Evolutionary conservation across 2,797 vertebrate genomes (phyloP), one percentile per base, ranked within the genome.

Genomic region (Poecile montanus): DNA sequence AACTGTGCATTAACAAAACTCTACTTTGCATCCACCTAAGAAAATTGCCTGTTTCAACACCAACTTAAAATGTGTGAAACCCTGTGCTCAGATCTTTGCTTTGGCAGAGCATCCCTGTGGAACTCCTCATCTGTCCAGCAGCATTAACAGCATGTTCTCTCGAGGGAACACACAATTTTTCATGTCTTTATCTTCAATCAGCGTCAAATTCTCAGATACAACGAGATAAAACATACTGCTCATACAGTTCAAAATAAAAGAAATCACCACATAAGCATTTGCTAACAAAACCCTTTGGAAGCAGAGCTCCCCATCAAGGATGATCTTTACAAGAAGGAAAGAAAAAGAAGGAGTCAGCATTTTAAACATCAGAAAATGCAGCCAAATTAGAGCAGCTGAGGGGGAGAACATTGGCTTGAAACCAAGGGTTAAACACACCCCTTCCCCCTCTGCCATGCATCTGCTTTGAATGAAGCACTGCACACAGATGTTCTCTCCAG

Each of bases 381-480:
- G 84, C 61, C 65, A 71, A 89, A 91, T 66, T 12, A 47, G 54
- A 94, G 75, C 92, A 87, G 88, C 86, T 95, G 86, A 88, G 63
- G n/a, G 44, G 62, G 48, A 67, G 66, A 95, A 81, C 0, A 4
- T 1, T 95, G 92, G 84, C 75, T 77, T 34, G 47, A 87, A 88
- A 70, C 38, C 92, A 89, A 92, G 94, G 93, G 89, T 92, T 82
- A 95, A 94, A 73, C 81, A 91, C 0, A 17, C 26, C 73, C 92
- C 76, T 73, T 83, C 50, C 82, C 76, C 72, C 77, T 53, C 53
- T 67, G 38, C 45, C n/a, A 67, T 22, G 71, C 84, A 89, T 92
- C 95, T 94, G 96, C 93, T 96, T 47, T 71, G 78, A 85, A 92
- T 80, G 34, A 76, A 94, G 84, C 89, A 6, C 13, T 57, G 65